These are phyloP conservation scores for Prolemur simus DNA, from an alignment of 2,113 vertebrate genomes.

Conservation along the genomic window DNA sequence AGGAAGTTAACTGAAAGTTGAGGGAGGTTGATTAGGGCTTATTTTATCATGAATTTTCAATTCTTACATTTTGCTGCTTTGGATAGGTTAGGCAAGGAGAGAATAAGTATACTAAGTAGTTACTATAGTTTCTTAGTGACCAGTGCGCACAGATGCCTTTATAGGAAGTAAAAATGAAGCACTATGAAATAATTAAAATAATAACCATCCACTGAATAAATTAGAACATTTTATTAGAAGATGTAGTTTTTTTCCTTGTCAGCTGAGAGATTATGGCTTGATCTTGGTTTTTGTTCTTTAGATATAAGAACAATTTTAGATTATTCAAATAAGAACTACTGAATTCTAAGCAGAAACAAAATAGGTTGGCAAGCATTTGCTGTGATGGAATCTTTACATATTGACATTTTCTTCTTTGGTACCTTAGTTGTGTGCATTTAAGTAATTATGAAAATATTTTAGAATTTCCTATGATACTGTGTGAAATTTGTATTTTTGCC, in stretches of 20 bases:
- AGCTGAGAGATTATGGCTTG: background rate
- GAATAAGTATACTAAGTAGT: background rate
- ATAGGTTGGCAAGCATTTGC: background rate
- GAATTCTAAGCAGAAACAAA: constrained; percentile 31
- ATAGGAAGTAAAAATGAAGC: constrained; percentile 14
- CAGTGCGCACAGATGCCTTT: background rate
- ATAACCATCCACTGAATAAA: background rate
- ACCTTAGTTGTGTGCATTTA: constrained; percentile 1
- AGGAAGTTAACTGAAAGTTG: background rate
- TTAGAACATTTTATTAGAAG: background rate
- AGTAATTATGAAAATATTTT: constrained; percentile 1
- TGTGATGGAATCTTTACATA: background rate
- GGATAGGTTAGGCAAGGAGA: background rate
- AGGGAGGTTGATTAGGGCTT: background rate
- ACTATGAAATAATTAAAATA: constrained; percentile 34
- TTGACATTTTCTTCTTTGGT: background rate
- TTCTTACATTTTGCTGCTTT: background rate
- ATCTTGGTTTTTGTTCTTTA: constrained; percentile 36
- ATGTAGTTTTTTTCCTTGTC: background rate
- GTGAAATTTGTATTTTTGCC: constrained; percentile 7
- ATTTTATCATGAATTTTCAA: background rate
- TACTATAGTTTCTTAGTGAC: background rate
- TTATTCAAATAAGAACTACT: constrained; percentile 2
- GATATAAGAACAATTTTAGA: background rate
- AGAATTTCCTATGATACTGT: constrained; percentile 25